Conservation (phyloP, 1,140 invertebrate genomes). For the Ericerus pela region DNA sequence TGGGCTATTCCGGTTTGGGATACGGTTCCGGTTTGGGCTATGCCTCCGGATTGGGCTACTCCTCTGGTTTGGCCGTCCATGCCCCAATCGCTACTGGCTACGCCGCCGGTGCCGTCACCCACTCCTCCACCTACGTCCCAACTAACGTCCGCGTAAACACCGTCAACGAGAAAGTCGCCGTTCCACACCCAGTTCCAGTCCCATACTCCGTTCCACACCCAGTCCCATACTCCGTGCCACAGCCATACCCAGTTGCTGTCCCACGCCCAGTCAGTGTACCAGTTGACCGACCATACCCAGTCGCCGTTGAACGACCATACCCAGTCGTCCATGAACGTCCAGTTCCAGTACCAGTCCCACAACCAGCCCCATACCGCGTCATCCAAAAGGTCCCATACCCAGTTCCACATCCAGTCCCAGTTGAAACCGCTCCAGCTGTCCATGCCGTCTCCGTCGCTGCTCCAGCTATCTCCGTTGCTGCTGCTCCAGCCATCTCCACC, state of each 20-base stretch:
- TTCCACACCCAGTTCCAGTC: not conserved
- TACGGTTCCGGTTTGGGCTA: not conserved
- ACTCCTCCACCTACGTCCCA: not conserved
- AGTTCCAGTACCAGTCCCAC: not conserved
- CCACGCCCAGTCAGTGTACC: not conserved
- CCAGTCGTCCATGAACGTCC: not conserved
- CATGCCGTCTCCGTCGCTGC: not conserved
- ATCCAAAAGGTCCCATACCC: not conserved
- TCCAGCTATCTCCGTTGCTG: not conserved
- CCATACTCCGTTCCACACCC: not conserved
- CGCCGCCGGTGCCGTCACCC: not conserved
- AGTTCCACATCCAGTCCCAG: not conserved
- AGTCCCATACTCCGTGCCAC: not conserved
- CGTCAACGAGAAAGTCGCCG: not conserved
- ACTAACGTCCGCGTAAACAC: not conserved
- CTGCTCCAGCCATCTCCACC: not conserved
- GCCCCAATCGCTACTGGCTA: not conserved
- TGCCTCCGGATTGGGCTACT: not conserved
- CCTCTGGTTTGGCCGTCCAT: not conserved
- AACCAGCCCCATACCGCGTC: conserved; percentile 3
- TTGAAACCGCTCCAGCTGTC: not conserved
- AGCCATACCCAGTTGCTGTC: not conserved
- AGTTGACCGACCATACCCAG: conserved; percentile 2
- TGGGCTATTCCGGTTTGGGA: not conserved
- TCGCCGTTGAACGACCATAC: not conserved